Evolutionary conservation across 1,140 invertebrate genomes (phyloP).

Genomic region (Diachasma alloeum): DNA sequence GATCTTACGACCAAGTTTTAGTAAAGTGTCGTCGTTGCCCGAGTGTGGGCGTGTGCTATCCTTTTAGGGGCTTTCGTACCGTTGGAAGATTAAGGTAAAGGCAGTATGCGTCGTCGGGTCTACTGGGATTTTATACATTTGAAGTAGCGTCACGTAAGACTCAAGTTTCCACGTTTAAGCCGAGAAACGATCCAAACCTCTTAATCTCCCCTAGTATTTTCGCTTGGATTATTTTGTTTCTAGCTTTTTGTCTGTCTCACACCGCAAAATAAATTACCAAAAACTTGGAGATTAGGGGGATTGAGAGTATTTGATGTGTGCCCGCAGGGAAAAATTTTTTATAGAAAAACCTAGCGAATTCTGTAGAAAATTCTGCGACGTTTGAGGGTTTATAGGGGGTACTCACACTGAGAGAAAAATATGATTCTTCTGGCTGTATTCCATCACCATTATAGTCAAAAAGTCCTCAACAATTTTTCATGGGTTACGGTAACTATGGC

Average conservation of each 20-base stretch:
- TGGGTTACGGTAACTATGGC: too few species aligned
- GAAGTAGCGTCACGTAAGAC: conserved; percentile 31
- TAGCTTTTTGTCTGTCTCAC: not conserved
- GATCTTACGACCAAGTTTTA: not conserved
- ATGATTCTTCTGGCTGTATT: too few species aligned
- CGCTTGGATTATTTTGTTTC: not conserved
- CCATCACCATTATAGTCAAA: too few species aligned
- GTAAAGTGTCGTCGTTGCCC: not conserved
- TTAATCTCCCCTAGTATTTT: conserved; percentile 27
- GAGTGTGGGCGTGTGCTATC: not conserved
- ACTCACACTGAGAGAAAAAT: too few species aligned
- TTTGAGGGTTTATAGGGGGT: too few species aligned
- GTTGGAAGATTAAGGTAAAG: conserved; percentile 14
- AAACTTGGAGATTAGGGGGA: not conserved
- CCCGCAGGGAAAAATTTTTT: too few species aligned
- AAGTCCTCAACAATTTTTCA: too few species aligned
- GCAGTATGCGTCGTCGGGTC: not conserved
- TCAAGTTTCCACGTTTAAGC: conserved; percentile 34
- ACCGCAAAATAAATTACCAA: not conserved
- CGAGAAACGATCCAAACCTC: conserved; percentile 30
- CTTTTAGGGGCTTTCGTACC: not conserved
- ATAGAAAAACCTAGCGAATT: too few species aligned
- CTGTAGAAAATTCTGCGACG: too few species aligned
- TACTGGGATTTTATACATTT: conserved; percentile 30
- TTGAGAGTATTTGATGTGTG: too few species aligned